Base-by-base conservation (phyloP, 2,888 invertebrate species). In the Cephus nigrinus region DNA sequence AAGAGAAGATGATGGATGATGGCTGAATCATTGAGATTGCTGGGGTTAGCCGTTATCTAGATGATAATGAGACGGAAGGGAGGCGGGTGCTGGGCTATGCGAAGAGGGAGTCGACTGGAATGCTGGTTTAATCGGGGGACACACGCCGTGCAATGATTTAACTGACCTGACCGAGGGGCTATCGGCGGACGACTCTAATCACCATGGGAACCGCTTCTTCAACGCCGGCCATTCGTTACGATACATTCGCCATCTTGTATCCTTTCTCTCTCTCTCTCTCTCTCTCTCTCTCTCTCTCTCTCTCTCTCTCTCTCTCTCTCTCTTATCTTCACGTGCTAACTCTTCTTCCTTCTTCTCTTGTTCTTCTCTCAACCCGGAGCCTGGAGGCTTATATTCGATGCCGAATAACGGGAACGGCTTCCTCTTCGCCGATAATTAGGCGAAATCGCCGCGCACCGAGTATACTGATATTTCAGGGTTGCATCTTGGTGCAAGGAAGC, bases 121-220 rank as follows among this genome's bases (percentile, higher is more conserved):
- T 71, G 71, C 31, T 33, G 71, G 71, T 33, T 71, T 71, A 71
- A 71, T 71, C 71, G 71, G 71, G 71, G 71, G 71, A 71, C 71
- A 71, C 71, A 71, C 71, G 71, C 71, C 71, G 71, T 33, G 71
- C 71, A 71, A 71, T 71, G 33, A 71, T 71, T 71, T 71, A 71
- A 71, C 71, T 33, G 71, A 71, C 33, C 71, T 33, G 71, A 71
- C 32, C 71, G 71, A 69, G 72, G 73, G 75, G 73, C 78, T 75
- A 75, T 77, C 80, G 74, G 69, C 73, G 68, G 40, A 77, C 40
- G 76, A n/a, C 81, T 76, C 75, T 82, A 82, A 82, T 82, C 81
- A 78, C 76, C 81, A 81, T 82, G 81, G 81, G 81, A 82, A 81
- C 75, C 72, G 68, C 68, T 79, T 68, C 75, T 79, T 31, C 79